phyloP scores from a whole-genome alignment of 2,113 vertebrate species.

The Trogon melanurus region DNA sequence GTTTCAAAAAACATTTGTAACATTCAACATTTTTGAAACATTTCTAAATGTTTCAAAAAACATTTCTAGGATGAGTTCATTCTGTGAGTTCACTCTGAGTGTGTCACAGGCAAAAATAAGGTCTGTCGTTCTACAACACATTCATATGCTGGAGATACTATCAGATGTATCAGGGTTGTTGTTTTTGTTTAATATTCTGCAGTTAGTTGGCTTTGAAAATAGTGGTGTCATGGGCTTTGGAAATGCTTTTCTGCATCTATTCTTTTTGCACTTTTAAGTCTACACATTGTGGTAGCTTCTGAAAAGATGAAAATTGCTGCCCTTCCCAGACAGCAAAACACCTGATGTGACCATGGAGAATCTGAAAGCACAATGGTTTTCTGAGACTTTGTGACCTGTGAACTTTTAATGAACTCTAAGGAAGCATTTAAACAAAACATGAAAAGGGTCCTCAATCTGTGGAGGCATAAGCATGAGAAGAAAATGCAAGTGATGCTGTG shows the following conservation, averaged over 20 bases:
- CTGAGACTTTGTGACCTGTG: not conserved
- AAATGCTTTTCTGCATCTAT: not conserved
- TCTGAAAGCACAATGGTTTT: not conserved
- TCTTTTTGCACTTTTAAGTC: not conserved
- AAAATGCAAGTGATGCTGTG: conserved; percentile 46
- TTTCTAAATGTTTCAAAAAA: not conserved
- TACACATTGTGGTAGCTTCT: not conserved
- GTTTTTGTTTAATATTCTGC: not conserved
- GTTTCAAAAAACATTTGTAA: not conserved
- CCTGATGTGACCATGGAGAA: not conserved
- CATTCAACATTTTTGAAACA: not conserved
- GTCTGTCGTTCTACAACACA: not conserved
- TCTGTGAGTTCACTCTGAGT: not conserved
- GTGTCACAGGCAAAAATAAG: not conserved
- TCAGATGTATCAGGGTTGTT: not conserved
- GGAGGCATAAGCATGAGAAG: not conserved
- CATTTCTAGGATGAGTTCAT: not conserved
- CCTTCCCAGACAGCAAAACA: not conserved
- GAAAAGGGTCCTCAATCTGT: conserved; percentile 40
- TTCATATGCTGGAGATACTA: not conserved
- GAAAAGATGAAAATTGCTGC: not conserved
- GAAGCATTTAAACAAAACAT: conserved; percentile 49
- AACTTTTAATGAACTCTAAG: conserved; percentile 38
- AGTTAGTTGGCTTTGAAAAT: not conserved
- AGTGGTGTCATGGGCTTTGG: not conserved